phyloP scores from a whole-genome alignment of 2,113 vertebrate species.

The Benitochromis conjunctus region DNA sequence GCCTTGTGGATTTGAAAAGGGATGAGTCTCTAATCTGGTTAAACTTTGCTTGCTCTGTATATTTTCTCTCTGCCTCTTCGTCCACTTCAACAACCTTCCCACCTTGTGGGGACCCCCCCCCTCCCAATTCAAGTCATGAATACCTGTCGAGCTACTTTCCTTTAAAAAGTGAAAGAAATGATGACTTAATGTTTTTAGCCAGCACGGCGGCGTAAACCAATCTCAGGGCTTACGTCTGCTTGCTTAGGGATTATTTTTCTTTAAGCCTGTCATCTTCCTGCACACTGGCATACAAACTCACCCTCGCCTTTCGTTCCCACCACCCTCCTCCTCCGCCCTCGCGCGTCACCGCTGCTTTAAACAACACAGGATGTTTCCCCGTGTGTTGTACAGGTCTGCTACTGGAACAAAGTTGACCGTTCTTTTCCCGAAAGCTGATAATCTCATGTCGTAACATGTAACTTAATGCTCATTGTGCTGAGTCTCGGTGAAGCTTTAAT shows the following conservation, averaged over 20 bases:
- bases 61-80: slow-evolving; percentile 46
- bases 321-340: background rate
- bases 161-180: slow-evolving; percentile 17
- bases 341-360: background rate
- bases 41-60: slow-evolving; percentile 72
- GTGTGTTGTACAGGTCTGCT: background rate
- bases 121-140: background rate
- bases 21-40: slow-evolving; percentile 75
- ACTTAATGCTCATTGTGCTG: background rate
- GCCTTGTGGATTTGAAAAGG: slow-evolving; percentile 67
- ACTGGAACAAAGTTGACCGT: background rate
- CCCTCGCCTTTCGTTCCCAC: background rate
- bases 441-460: background rate
- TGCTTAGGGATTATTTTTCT: slow-evolving; percentile 33
- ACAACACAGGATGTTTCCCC: background rate
- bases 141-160: background rate
- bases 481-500: background rate
- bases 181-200: slow-evolving; percentile 40
- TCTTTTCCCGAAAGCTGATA: background rate
- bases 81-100: slow-evolving; percentile 14
- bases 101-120: background rate
- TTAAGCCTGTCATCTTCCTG: slow-evolving; percentile 1
- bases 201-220: slow-evolving; percentile 28
- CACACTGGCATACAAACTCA: background rate
- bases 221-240: background rate